These are phyloP conservation scores for Nasonovia ribisnigri DNA, from an alignment of 2,888 invertebrate species.

Conservation along the genomic window DNA sequence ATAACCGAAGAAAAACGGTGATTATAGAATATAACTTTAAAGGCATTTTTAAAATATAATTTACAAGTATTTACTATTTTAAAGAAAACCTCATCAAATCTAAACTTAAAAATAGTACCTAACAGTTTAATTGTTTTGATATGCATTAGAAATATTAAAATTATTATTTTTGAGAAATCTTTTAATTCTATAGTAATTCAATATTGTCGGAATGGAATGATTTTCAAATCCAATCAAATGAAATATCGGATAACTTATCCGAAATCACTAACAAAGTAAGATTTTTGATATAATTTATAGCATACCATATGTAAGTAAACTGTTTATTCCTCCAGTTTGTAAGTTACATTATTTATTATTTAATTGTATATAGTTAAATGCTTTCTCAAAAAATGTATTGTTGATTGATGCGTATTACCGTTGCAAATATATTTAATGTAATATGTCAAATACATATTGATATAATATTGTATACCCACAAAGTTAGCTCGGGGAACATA, in stretches of 20 bases:
- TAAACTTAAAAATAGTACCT: background rate
- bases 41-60: background rate
- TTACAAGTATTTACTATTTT: background rate
- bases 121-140: background rate
- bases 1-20: background rate
- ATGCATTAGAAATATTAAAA: background rate
- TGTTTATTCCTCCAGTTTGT: background rate
- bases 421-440: background rate
- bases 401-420: background rate
- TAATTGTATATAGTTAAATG: background rate
- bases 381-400: background rate
- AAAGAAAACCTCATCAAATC: background rate
- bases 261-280: conserved; percentile 9
- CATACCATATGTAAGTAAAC: background rate
- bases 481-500: background rate
- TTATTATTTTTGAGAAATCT: background rate
- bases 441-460: background rate
- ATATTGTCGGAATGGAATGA: background rate
- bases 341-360: background rate
- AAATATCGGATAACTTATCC: background rate
- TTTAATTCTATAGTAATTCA: background rate
- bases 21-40: background rate
- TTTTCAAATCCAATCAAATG: background rate
- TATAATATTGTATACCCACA: background rate
- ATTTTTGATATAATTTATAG: background rate